Base-by-base conservation (phyloP, 2,888 invertebrate genomes). In the Drosophila gaucha region DNA sequence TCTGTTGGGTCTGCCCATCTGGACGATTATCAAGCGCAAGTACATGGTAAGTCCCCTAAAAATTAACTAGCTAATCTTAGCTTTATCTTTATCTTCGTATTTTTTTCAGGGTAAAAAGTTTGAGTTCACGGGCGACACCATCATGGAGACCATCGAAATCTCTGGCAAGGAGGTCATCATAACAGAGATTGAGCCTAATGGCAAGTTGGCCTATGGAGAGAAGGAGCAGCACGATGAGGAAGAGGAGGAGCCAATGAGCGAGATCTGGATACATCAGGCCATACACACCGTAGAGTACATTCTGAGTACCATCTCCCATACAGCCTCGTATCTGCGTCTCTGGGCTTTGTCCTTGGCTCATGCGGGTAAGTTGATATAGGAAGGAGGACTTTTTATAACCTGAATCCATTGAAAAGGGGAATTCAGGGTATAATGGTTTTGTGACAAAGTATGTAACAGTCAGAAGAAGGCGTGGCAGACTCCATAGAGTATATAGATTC, bases 251-350 rank as follows among this genome's bases (percentile, higher is more conserved):
- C 93, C 95, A 2, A 95, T 97, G 92, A 94, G 96, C 73, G 98
- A 98, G 90, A 92, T 98, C 78, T 96, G 97, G 93, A 98, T 99
- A 86, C 96, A 98, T 91, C 98, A 98, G 90, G 96, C 95, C 16
- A 99, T 99, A 85, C 98, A 99, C 92, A 99, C 99, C 1, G 98
- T 99, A 67, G 99, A 99, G 93, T 99, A 97, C 89, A 97, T 98
- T 71, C 94, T 99, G 70, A 98, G 98, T 86, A 98, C 98, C 63
- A 96, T 99, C 76, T 98, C 98, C 0, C 98, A 99, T 90, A 99
- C 99, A 0, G 99, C 99, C 1, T 98, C 98, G 0, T 99, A 99
- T 91, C 94, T 99, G 38, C 96, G 99, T 86, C 93, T 99, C 71
- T 99, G 99, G 99, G 99, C 99, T 9, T 92, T 99, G 80, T 98